These are phyloP conservation scores for Hoplias malabaricus DNA, from an alignment of 2,113 vertebrate genomes.

Conservation along the genomic window DNA sequence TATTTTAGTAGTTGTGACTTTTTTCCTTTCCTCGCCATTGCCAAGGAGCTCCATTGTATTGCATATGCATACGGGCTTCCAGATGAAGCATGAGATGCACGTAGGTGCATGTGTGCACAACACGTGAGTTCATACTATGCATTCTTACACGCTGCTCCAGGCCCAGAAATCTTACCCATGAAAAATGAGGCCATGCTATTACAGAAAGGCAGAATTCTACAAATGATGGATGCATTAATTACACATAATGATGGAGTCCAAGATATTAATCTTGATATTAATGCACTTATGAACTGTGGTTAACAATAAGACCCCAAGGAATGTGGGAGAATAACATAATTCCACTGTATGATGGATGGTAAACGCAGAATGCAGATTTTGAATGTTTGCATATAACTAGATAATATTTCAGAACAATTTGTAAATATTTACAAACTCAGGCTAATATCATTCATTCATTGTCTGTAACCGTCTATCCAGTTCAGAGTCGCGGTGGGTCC, in stretches of 20 bases:
- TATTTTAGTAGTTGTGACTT: conserved; percentile 67
- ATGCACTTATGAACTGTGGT: not conserved
- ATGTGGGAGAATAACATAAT: not conserved
- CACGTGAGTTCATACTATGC: conserved; percentile 57
- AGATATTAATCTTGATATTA: not conserved
- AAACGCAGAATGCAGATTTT: not conserved
- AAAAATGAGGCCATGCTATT: conserved; percentile 9
- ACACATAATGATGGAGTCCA: not conserved
- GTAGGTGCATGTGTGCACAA: conserved; percentile 34
- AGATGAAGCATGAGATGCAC: conserved; percentile 49
- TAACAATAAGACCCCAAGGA: not conserved
- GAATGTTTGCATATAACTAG: not conserved
- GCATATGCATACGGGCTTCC: conserved; percentile 45
- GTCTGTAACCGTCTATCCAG: too few relatives aligned
- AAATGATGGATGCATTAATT: conserved; percentile 11
- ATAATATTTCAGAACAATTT: too few relatives aligned
- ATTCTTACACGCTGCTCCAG: not conserved
- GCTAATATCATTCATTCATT: too few relatives aligned
- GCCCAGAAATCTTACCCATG: not conserved
- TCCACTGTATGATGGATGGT: not conserved
- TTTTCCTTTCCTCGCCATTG: conserved; percentile 24
- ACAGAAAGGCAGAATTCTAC: not conserved
- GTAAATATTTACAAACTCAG: not conserved
- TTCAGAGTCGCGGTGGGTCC: too few relatives aligned
- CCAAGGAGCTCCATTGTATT: conserved; percentile 53